phyloP scores from a whole-genome alignment of 2,797 vertebrate genomes.

The Rousettus madagascariensis region DNA sequence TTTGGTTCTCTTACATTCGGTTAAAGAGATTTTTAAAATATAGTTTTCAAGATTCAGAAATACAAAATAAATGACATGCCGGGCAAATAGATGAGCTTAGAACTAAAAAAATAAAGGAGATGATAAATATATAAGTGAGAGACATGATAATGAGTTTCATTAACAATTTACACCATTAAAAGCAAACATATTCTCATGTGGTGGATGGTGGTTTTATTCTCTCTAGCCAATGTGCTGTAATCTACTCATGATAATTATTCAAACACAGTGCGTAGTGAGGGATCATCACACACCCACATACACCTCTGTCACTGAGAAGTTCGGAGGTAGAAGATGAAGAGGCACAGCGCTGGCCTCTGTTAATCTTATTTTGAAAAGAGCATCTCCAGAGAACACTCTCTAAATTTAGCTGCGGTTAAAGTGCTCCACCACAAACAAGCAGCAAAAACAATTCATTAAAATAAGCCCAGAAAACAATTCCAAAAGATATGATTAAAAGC shows the following conservation, averaged over 20 bases:
- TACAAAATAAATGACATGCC: not conserved
- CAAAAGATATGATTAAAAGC: conserved; percentile 33
- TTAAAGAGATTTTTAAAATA: conserved; percentile 20
- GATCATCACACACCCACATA: not conserved
- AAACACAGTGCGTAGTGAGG: not conserved
- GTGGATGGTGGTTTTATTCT: not conserved
- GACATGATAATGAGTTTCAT: conserved; percentile 45
- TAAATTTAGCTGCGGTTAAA: conserved; percentile 51
- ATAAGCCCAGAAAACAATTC: conserved; percentile 38
- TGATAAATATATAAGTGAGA: conserved; percentile 31
- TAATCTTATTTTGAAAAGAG: conserved; percentile 27
- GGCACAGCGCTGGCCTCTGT: not conserved
- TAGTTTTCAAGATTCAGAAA: not conserved
- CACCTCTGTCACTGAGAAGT: not conserved
- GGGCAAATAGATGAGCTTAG: not conserved
- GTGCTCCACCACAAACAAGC: not conserved
- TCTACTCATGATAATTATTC: not conserved
- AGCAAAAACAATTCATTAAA: conserved; percentile 56
- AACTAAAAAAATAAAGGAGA: not conserved
- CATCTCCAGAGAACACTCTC: not conserved
- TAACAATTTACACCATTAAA: not conserved
- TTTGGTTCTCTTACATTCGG: not conserved
- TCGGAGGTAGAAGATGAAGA: not conserved
- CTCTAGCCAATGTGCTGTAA: not conserved
- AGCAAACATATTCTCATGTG: not conserved